Evolutionary conservation across 2,888 invertebrate species (phyloP), one percentile per base, ranked within the genome.

Genomic region (Ichneumoninae sp.): DNA sequence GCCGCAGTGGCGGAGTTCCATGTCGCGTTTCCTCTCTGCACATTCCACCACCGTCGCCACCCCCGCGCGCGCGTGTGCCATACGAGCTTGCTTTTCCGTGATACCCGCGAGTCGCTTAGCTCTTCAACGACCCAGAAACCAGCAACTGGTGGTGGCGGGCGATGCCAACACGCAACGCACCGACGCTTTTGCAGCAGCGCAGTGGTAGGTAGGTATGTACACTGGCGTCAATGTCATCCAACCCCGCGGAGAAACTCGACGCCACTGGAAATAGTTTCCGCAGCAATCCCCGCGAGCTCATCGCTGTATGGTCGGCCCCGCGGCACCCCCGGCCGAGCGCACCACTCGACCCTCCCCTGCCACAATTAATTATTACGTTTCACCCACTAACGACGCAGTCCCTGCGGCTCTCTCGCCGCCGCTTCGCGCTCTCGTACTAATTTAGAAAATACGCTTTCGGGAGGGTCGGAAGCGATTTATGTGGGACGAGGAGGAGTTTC

Each of bases 291-390:
- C 66, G 70, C 82, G 70, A 22, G 26, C 57, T 63, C 78, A 30
- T 60, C 65, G 69, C 57, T 66, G 52, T 26, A 36, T 13, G 47
- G 40, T 33, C 33, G 26, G 22, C 33, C 47, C 40, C 40, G 60
- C 40, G 50, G n/a, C 71, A 52, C 73, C 74, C 82, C 73, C 78
- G 69, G 22, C 66, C 60, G 44, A 81, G 65, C 33, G 52, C 57
- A 69, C 75, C 40, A n/a, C 57, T 70, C 80, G 36, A 76, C 76
- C 76, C 77, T 66, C 68, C 57, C 19, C 68, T 70, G 83, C 65
- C 74, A 68, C 82, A 82, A 87, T 87, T 87, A 87, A 87, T 87
- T 87, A 85, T 87, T 85, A 85, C 86, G 81, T 87, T 86, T 85
- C 81, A 83, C 76, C 77, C 47, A 50, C 76, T 79, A 69, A 77